Conservation (phyloP, 2,888 invertebrate genomes). For the Sisyra terminalis region DNA sequence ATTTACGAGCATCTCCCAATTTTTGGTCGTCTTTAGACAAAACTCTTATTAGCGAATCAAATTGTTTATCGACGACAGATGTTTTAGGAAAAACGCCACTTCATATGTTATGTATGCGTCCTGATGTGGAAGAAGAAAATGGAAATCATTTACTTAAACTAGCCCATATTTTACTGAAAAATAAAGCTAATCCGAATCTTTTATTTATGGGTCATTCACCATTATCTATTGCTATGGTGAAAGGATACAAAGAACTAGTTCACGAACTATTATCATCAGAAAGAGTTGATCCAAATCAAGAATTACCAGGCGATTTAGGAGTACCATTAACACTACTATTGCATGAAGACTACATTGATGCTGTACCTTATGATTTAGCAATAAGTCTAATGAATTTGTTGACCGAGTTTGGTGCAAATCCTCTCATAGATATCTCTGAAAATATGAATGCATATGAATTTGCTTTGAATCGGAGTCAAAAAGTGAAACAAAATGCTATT, state of each 20-base stretch:
- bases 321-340: conserved; percentile 20
- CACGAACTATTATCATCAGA: conserved; percentile 16
- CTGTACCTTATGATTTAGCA: conserved; percentile 15
- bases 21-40: too few species aligned
- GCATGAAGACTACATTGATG: conserved; percentile 18
- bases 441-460: conserved; percentile 21
- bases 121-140: conserved; percentile 18
- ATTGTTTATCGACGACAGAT: not conserved
- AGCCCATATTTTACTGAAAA: conserved; percentile 14
- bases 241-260: conserved; percentile 19
- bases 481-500: conserved; percentile 8
- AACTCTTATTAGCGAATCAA: too few species aligned
- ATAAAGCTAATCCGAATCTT: conserved; percentile 14
- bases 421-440: conserved; percentile 17
- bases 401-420: conserved; percentile 18
- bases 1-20: not conserved
- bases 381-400: conserved; percentile 17
- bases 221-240: conserved; percentile 22
- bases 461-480: conserved; percentile 11
- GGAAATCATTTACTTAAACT: conserved; percentile 15
- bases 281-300: conserved; percentile 18
- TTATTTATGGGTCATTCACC: conserved; percentile 23
- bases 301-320: conserved; percentile 20
- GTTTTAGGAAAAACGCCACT: conserved; percentile 22
- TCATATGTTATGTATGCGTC: conserved; percentile 22